Conservation (phyloP, 2,797 vertebrate species). For the Onychomys arenicola region DNA sequence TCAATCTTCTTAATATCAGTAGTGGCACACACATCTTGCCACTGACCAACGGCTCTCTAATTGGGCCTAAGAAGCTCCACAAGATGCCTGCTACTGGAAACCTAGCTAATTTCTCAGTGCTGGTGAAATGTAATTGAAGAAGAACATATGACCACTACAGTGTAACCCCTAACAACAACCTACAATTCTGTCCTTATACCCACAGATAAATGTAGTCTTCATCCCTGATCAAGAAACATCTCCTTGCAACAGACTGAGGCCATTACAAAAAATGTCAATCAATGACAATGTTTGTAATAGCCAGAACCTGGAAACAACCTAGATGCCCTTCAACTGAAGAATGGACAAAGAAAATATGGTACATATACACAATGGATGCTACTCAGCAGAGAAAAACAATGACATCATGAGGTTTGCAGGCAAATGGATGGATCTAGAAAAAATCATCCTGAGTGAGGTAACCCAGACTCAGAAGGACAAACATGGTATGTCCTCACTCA, state of each 20-base stretch:
- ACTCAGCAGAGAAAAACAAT: no score
- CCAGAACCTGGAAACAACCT: no score
- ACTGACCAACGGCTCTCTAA: neutral
- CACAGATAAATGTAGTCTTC: neutral
- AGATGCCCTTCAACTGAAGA: no score
- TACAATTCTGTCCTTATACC: neutral
- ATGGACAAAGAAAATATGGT: no score
- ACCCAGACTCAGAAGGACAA: no score
- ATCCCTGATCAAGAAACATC: neutral
- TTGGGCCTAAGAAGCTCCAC: neutral
- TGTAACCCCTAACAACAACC: neutral
- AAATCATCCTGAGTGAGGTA: no score
- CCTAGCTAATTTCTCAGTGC: neutral
- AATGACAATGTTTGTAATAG: no score
- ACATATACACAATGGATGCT: no score
- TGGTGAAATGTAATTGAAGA: neutral
- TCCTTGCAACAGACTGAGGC: neutral
- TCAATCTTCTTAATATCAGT: neutral
- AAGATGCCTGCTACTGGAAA: neutral
- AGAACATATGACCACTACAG: neutral
- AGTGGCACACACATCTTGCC: rapidly evolving
- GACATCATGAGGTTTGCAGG: no score
- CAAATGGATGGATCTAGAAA: no score
- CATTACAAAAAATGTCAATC: neutral
- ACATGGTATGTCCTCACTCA: no score